Base-by-base conservation (phyloP, 2,113 vertebrate genomes). In the Morone saxatilis region DNA sequence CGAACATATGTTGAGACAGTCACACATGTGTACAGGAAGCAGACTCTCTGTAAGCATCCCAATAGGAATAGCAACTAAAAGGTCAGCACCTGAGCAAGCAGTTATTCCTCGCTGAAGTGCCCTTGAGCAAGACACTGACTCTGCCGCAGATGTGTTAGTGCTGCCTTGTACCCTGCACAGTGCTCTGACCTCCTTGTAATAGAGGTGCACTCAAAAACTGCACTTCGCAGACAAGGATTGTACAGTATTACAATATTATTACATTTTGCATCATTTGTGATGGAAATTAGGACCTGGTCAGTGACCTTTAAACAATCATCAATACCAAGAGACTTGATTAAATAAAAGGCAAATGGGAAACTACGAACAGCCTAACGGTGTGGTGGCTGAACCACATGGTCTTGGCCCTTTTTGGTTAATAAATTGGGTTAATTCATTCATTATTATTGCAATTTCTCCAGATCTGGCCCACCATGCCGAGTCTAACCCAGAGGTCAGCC, bases 361-460 rank as follows among this genome's bases (percentile, higher is more conserved):
- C 43, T n/a, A 89, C 51, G 19, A 71, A 22, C 1, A 61, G 45
- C 31, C 53, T 13, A 53, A 84, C 56, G 40, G 48, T 6, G 31
- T 76, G 47, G 61, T 20, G 57, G 45, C 47, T 45, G 25, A 17
- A 69, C 41, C 62, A 75, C 78, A 50, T 11, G 11, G 20, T 9
- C 47, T 5, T 41, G n/a, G 17, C n/a, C 31, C 38, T 9, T 66
- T 90, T 89, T 88, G 86, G 89, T 87, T 89, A 1, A 85, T 73
- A 76, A 73, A 86, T 16, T 57, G 54, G 45, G 60, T 76, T 68
- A 22, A 62, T 51, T 83, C 22, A 73, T 85, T 83, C 17, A 47
- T 81, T 76, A 68, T 75, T 89, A 91, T 90, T 93, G 84, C 85
- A 57, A 48, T 76, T 60, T 88, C 47, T 85, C 72, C 63, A 68